Evolutionary conservation across 1,140 invertebrate species (phyloP), one percentile per base, ranked within the genome.

Genomic region (Trichonephila inaurata): DNA sequence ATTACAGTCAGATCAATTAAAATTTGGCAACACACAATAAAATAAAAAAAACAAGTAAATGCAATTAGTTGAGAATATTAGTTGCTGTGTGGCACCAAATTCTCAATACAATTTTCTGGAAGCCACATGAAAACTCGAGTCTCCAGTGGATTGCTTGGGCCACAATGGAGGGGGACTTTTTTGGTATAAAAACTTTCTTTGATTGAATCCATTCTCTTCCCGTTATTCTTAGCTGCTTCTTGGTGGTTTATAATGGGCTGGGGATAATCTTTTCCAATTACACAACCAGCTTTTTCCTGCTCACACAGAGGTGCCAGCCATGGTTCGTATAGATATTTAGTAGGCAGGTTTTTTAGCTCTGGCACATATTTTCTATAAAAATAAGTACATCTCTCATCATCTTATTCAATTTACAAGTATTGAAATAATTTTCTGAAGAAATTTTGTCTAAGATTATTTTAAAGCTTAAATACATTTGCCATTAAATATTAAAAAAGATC

Each of bases 261-360:
- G 0, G 98, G 97, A 95, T 98, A 99, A 95, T 98, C 97, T 95
- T 97, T 96, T 7, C 98, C 98, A 66, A 99, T 97, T 33, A 98
- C 97, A 95, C 98, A 99, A 94, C 97, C 97, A 0, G 98, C 97
- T 21, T 97, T 96, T 95, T 96, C 96, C 95, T 99, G 98, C 16
- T 98, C 97, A 77, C 96, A 96, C 77, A 97, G 96, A 0, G 98
- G 98, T 0, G 98, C 98, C 94, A 97, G 97, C 98, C 98, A 99
- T 1, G 98, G 98, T 95, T 98, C 98, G 95, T 98, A 98, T 92
- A 98, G 98, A 95, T 98, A 98, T 94, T 97, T 97, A 5, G 97
- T 97, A 1, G 98, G 98, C 95, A 98, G 98, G 94, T 97, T 97
- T 95, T 98, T 98, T 91, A 98, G 95, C 7, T 97, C 97, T 12